A percentile compares a stretch with the other conserved stretches of the same genome.
phyloP scores from a whole-genome alignment of 2,888 invertebrate species.

The Hemithea aestivaria region DNA sequence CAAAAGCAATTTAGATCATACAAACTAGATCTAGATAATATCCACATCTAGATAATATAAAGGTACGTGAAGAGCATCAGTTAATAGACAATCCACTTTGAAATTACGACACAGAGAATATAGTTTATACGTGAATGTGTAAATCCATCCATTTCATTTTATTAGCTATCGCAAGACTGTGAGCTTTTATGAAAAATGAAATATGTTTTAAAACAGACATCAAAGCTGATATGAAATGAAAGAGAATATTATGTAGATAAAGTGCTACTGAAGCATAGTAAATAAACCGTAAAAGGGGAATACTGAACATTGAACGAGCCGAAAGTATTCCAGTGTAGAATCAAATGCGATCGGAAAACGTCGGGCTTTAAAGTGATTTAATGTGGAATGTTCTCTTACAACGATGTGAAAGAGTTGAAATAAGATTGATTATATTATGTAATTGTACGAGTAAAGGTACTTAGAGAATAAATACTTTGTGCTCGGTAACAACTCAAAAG shows the following conservation, averaged over 20 bases:
- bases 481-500: no score
- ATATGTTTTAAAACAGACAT: slow-evolving; percentile 21
- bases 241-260: slow-evolving; percentile 23
- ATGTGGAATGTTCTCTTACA: slow-evolving; percentile 21
- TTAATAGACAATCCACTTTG: slow-evolving; percentile 15
- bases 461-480: no score
- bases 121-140: slow-evolving; percentile 12
- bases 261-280: slow-evolving; percentile 34
- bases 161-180: slow-evolving; percentile 4
- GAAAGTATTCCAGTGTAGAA: slow-evolving; percentile 54
- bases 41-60: no score
- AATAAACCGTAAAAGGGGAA: slow-evolving; percentile 52
- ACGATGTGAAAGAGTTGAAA: slow-evolving; percentile 14
- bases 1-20: no score
- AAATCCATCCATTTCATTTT: background rate
- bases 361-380: slow-evolving; percentile 39
- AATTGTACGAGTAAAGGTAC: no score
- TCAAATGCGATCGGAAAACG: slow-evolving; percentile 30
- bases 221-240: slow-evolving; percentile 28
- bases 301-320: slow-evolving; percentile 46
- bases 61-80: no score
- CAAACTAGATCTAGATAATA: no score
- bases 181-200: slow-evolving; percentile 10
- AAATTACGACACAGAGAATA: slow-evolving; percentile 13
- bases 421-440: slow-evolving; percentile 27